phyloP scores from a whole-genome alignment of 1,140 invertebrate species.

The Panulirus ornatus region DNA sequence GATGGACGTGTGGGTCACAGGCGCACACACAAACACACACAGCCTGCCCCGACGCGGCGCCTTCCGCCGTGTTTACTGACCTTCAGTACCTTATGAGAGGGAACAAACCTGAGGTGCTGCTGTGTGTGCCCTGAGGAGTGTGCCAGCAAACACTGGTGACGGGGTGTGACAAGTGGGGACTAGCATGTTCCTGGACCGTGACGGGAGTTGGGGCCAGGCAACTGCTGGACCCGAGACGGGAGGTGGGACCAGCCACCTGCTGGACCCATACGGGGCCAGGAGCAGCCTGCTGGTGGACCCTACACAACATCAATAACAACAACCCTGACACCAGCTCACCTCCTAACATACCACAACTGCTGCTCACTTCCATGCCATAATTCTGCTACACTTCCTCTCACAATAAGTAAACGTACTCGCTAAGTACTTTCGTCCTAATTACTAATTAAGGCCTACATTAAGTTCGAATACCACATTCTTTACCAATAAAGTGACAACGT shows the following conservation, averaged over 20 bases:
- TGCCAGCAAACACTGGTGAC: neutral
- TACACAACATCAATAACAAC: neutral
- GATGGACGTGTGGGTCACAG: neutral
- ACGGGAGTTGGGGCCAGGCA: too few relatives aligned
- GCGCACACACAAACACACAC: neutral
- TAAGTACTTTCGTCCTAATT: too few relatives aligned
- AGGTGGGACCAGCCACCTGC: neutral
- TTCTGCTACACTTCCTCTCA: too few relatives aligned
- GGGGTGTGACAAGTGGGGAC: neutral
- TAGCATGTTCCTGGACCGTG: too few relatives aligned
- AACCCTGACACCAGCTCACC: too few relatives aligned
- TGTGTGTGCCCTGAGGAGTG: neutral
- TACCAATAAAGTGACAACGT: neutral
- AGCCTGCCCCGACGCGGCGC: neutral
- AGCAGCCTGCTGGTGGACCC: too few relatives aligned
- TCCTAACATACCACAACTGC: too few relatives aligned
- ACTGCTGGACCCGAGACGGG: neutral
- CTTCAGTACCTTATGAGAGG: slow-evolving; percentile 6
- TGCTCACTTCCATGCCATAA: too few relatives aligned
- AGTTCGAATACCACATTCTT: too few relatives aligned
- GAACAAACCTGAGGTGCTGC: slow-evolving; percentile 18
- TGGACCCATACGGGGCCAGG: too few relatives aligned
- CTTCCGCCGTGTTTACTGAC: slow-evolving; percentile 24
- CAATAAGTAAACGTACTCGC: too few relatives aligned
- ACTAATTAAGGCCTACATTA: too few relatives aligned